Percentiles rank a stretch among this genome's conserved stretches.
phyloP scores from a whole-genome alignment of 2,888 invertebrate genomes.

The Polylopha cassiicola region DNA sequence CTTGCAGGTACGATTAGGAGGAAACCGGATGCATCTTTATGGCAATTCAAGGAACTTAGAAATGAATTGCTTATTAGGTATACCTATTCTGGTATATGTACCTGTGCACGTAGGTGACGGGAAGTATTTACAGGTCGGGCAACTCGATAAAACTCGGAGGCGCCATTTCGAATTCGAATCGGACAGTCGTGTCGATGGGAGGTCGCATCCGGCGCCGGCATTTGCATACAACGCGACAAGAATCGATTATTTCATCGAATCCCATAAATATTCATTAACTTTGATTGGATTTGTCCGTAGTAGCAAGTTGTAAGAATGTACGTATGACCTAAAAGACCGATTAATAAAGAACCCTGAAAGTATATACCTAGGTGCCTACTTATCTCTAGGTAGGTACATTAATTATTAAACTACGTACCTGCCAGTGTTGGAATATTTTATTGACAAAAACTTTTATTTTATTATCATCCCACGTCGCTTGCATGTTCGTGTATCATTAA shows the following conservation, averaged over 20 bases:
- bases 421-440: too few species aligned
- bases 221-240: constrained; percentile 68
- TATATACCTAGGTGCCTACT: too few species aligned
- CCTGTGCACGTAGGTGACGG: constrained; percentile 53
- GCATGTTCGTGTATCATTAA: constrained; percentile 18
- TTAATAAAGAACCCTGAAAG: too few species aligned
- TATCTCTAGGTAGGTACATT: too few species aligned
- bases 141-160: constrained; percentile 49
- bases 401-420: too few species aligned
- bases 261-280: constrained; percentile 29
- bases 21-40: too few species aligned
- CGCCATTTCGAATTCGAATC: constrained; percentile 71
- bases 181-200: constrained; percentile 65
- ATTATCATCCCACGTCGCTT: constrained; percentile 13
- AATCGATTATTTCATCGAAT: constrained; percentile 56
- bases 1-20: too few species aligned
- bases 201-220: constrained; percentile 75
- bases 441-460: too few species aligned
- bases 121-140: constrained; percentile 33
- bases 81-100: too few species aligned
- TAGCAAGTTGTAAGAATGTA: too few species aligned
- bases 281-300: too few species aligned
- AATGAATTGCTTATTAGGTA: constrained; percentile 48
- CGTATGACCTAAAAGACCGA: too few species aligned
- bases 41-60: background rate